Conservation (phyloP, 2,797 vertebrate genomes). For the Brachyrhaphis roseni region DNA sequence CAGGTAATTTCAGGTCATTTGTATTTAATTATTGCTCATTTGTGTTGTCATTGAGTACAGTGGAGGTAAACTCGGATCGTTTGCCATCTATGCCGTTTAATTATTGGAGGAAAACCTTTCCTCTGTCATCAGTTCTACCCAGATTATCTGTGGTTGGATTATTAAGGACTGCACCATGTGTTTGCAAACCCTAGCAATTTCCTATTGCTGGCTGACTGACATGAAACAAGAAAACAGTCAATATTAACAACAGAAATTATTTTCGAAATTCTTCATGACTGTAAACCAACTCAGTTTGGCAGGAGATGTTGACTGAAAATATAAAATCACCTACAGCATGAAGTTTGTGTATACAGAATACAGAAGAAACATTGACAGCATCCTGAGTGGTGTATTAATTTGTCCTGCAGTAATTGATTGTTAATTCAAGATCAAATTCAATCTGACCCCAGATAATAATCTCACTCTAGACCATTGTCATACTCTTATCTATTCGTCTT, state of each 20-base stretch:
- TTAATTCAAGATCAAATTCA: constrained; percentile 49
- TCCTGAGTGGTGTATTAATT: constrained; percentile 21
- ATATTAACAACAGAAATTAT: not conserved
- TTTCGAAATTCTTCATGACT: not conserved
- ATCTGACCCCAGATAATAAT: constrained; percentile 51
- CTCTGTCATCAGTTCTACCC: not conserved
- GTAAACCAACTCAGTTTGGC: not conserved
- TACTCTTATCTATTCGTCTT: constrained; percentile 2
- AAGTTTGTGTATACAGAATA: not conserved
- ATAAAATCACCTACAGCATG: not conserved
- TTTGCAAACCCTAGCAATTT: not conserved
- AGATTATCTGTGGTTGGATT: not conserved
- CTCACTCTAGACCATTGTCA: constrained; percentile 17
- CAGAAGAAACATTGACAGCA: not conserved
- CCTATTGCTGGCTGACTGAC: not conserved
- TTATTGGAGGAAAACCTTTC: not conserved
- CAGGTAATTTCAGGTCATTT: not conserved
- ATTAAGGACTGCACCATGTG: not conserved
- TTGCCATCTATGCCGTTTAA: not conserved
- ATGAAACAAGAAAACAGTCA: not conserved
- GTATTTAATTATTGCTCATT: not conserved
- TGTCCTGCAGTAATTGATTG: constrained; percentile 46
- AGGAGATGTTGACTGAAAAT: not conserved
- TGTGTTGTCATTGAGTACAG: not conserved
- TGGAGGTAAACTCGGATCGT: not conserved